Percentiles rank a stretch among this genome's conserved stretches.
Conservation (phyloP, 2,113 vertebrate species). For the Vidua chalybeata region DNA sequence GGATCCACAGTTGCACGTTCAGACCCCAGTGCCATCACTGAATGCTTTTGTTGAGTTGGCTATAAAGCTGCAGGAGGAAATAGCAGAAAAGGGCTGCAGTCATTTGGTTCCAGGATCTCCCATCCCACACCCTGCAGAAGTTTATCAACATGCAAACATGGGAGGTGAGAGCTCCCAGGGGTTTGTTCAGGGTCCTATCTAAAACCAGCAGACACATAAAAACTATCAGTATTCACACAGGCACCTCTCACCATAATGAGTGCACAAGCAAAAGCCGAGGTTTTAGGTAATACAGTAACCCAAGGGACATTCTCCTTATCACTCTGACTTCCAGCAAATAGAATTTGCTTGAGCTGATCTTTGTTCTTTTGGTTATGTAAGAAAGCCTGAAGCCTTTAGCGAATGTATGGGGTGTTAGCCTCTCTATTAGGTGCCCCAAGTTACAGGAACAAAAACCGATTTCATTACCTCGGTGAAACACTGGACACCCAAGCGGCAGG, state of each 20-base stretch:
- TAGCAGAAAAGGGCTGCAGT: neutral
- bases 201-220: neutral
- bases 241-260: neutral
- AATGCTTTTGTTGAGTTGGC: neutral
- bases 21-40: neutral
- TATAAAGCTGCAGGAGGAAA: neutral
- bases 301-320: neutral
- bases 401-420: rapidly evolving
- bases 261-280: neutral
- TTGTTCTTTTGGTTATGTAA: neutral
- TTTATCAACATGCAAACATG: neutral
- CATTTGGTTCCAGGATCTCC: neutral
- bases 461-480: neutral
- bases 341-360: neutral
- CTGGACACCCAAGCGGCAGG: neutral
- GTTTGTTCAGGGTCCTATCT: neutral
- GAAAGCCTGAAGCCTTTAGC: neutral
- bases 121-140: neutral
- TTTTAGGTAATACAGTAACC: neutral
- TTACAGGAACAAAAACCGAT: neutral
- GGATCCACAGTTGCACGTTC: neutral
- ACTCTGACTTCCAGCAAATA: neutral
- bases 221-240: neutral
- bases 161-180: neutral
- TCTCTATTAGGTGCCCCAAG: neutral